phyloP scores from a whole-genome alignment of 2,797 vertebrate genomes.

The Scyliorhinus canicula region DNA sequence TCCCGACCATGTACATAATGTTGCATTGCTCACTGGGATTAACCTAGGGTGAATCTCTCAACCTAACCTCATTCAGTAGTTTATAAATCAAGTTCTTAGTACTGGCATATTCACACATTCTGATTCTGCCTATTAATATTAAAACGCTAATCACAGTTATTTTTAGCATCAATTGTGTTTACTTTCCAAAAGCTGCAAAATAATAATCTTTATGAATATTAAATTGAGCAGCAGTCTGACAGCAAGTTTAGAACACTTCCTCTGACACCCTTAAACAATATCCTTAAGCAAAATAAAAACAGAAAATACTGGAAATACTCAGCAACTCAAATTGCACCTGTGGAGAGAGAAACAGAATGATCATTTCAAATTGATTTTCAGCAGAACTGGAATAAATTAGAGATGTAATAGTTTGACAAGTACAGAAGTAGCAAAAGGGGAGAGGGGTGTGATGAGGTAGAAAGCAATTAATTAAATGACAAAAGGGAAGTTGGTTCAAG shows the following conservation, averaged over 20 bases:
- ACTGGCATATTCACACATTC: not conserved
- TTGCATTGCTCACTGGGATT: not conserved
- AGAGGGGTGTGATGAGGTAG: not conserved
- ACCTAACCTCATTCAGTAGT: not conserved
- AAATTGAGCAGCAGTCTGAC: constrained; percentile 1
- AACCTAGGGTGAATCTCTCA: not conserved
- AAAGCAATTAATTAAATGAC: not conserved
- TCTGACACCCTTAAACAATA: not conserved
- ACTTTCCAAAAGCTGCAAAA: not conserved
- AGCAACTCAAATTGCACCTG: not conserved
- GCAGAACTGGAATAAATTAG: not conserved
- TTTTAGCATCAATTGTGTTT: not conserved
- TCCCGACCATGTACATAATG: not conserved
- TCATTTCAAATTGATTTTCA: not conserved
- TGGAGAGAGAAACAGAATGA: not conserved
- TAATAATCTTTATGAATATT: not conserved
- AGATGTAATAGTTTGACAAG: not conserved
- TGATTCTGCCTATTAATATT: not conserved
- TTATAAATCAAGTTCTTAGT: not conserved
- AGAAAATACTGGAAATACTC: not conserved
- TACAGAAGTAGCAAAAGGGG: not conserved
- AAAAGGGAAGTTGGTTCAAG: not conserved
- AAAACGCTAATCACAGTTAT: not conserved
- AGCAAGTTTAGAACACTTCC: not conserved
- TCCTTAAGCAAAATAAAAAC: not conserved